A percentile compares a stretch with the other conserved stretches of the same genome.
These are phyloP conservation scores for Tupaia chinensis DNA, from an alignment of 2,113 vertebrate genomes.

Conservation along the genomic window DNA sequence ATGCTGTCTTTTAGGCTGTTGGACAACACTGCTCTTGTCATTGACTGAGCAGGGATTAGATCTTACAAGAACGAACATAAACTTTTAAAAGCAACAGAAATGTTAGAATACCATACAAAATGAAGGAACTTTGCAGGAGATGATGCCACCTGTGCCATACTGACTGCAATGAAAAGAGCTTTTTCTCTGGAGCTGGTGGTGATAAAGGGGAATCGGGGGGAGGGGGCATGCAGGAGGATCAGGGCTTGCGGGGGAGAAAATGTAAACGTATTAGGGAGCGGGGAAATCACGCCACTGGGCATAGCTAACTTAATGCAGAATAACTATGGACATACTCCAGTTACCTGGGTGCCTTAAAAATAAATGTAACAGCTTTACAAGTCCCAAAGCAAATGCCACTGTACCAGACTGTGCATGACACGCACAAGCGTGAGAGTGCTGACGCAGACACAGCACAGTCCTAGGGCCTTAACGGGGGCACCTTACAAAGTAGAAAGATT, in stretches of 20 bases:
- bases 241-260: not conserved
- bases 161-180: slow-evolving; percentile 53
- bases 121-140: slow-evolving; percentile 64
- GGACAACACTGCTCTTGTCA: not conserved
- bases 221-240: not conserved
- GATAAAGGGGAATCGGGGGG: not conserved
- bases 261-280: slow-evolving; percentile 35
- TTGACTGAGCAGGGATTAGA: not conserved
- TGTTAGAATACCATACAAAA: slow-evolving; percentile 48
- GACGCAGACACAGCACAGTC: slow-evolving; percentile 48
- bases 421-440: not conserved
- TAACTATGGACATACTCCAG: slow-evolving; percentile 79
- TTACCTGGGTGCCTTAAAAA: slow-evolving; percentile 66
- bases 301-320: slow-evolving; percentile 38
- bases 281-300: slow-evolving; percentile 46
- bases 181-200: slow-evolving; percentile 21
- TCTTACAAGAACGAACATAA: not conserved
- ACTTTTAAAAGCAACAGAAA: slow-evolving; percentile 9
- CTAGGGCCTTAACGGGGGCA: slow-evolving; percentile 65
- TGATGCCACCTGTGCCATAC: slow-evolving; percentile 73
- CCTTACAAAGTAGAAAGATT: slow-evolving; percentile 28
- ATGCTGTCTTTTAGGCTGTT: not conserved
- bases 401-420: slow-evolving; percentile 38
- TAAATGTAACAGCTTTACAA: not conserved
- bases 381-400: not conserved